Evolutionary conservation across 2,113 vertebrate species (phyloP).

Genomic region (Thomomys bottae): DNA sequence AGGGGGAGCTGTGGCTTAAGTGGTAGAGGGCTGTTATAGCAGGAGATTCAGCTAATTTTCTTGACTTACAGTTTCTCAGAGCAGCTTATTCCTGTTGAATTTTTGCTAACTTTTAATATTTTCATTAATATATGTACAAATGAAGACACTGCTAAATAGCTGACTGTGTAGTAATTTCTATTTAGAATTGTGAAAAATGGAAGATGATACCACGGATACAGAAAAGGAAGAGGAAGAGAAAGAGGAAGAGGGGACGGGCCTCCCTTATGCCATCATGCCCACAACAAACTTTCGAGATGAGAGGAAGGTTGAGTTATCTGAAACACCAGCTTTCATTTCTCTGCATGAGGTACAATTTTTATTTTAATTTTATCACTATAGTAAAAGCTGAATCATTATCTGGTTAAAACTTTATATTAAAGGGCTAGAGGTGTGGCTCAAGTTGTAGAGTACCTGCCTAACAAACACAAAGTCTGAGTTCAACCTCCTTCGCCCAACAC

Average conservation of each 20-base stretch:
- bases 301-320: slow-evolving; percentile 71
- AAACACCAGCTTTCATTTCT: slow-evolving; percentile 87
- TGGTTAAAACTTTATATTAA: slow-evolving; percentile 35
- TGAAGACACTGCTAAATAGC: background rate
- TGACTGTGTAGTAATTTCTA: slow-evolving; percentile 59
- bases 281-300: slow-evolving; percentile 82
- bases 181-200: slow-evolving; percentile 86
- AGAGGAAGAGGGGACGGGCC: slow-evolving; percentile 52
- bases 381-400: background rate
- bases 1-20: too few relatives aligned
- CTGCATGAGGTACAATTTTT: slow-evolving; percentile 90
- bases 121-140: background rate
- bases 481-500: too few relatives aligned
- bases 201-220: slow-evolving; percentile 73
- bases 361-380: background rate
- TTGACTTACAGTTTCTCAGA: background rate
- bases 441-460: too few relatives aligned
- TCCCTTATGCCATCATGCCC: slow-evolving; percentile 80
- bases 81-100: background rate
- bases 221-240: slow-evolving; percentile 67
- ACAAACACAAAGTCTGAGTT: too few relatives aligned
- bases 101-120: slow-evolving; percentile 33
- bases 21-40: background rate
- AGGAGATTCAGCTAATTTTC: background rate
- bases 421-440: too few relatives aligned